Evolutionary conservation across 92 coral and sea anemone species (phyloP), one percentile per base, ranked within the genome.

Genomic region (Zoanthus sansibaricus): DNA sequence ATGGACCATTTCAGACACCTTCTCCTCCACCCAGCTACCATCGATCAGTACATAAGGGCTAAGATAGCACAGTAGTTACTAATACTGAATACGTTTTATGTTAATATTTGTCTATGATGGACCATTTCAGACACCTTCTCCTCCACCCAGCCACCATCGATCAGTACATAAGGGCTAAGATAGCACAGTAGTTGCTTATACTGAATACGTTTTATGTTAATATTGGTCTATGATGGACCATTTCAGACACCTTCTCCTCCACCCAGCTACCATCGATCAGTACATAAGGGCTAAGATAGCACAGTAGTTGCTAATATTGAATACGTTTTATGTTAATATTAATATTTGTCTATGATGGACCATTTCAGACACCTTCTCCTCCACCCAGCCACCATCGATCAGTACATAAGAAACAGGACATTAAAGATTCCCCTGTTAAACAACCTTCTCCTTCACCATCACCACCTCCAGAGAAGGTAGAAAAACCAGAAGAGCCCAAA

Each of bases 351-450:
- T 49, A 11, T 11, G 9, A 49, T 49, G 12, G 12, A 49, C 55
- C 9, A 12, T 67, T 67, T 20, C 75, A 80, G 85, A 80, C 98
- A 46, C 95, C 92, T 6, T 84, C 91, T 18, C 98, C 98, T 4
- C 98, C 98, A 77, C 98, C 98, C 9, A 91, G 95, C 51, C 98
- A 94, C 69, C 98, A 94, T 37, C 94, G 98, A 3, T 94, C 98
- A 59, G 76, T 85, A 16, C 90, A 88, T 90, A 94, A 94, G 78
- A 94, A 94, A 37, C 90, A 90, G 47, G 95, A 93, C 48, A 77
- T 87, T 6, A 89, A 91, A 20, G 92, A 91, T 3, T 95, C 98
- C 0, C 98, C 98, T 1, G 98, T 94, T 4, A 85, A 82, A 48
- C 98, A 94, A 83, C 98, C 98, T 9, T 94, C 98, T 10, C 94